Evolutionary conservation across 2,113 vertebrate species (phyloP), one percentile per base, ranked within the genome.

Genomic region (Epinephelus fuscoguttatus): DNA sequence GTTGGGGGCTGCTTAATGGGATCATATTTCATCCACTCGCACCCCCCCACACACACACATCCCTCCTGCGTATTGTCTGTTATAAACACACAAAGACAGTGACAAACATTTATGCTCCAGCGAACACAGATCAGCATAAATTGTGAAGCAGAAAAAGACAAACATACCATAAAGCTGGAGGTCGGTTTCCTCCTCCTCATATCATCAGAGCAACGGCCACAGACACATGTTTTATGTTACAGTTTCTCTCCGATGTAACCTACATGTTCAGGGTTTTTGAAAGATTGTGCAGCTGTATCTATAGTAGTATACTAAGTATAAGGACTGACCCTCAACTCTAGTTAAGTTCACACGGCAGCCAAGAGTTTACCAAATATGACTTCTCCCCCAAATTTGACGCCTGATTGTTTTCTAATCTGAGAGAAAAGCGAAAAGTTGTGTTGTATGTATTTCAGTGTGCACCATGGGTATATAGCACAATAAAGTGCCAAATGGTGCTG

Each of bases 21-120:
- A 88, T 92, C 88, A 84, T 56, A 83, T 91, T 91, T 84, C 91
- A 86, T 68, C 62, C 71, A 73, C 74, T 30, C 6, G 1, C 62
- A 59, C 64, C 27, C 52, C 33, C 30, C 11, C 64, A 70, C 37
- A 70, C 42, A 47, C 27, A 75, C 45, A 56, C 64, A 45, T 61
- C 53, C 62, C 45, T 77, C 45, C 74, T 61, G 66, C 17, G 4
- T 74, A 82, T 33, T 47, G n/a, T 74, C 73, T 17, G 37, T n/a
- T 63, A 74, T 68, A 87, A 68, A 84, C 68, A 86, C 59, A 89
- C 83, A 75, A 42, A 75, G 59, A 76, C 61, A 73, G 63, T 68
- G 85, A 77, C 73, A 70, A 78, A 77, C 63, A 75, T 75, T 70
- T 64, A 78, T 67, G 56, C 17, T 72, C 55, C 1, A 4, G 45